These are phyloP conservation scores for Nasonia longicornis DNA, from an alignment of 1,140 invertebrate genomes.

Conservation along the genomic window DNA sequence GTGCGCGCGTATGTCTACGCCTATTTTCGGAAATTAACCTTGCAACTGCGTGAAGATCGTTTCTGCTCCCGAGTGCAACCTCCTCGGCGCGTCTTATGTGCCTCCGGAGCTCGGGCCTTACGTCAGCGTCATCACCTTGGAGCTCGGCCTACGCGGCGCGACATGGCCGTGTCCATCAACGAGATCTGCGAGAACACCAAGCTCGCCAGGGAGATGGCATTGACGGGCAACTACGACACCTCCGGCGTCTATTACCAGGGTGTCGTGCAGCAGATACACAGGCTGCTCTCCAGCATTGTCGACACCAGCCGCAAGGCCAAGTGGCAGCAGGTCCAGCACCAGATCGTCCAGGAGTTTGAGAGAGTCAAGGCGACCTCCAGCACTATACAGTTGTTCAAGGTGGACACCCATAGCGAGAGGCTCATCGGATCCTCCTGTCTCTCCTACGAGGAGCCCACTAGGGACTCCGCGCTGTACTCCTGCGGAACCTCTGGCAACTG, in stretches of 20 bases:
- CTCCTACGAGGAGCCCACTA: conserved; percentile 75
- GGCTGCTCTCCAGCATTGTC: conserved; percentile 82
- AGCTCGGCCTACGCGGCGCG: conserved; percentile 18
- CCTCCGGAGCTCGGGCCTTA: background rate
- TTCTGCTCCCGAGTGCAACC: background rate
- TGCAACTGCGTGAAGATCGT: background rate
- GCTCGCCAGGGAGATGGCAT: conserved; percentile 92
- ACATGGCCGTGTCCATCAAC: conserved; percentile 86
- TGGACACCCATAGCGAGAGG: conserved; percentile 71
- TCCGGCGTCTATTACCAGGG: conserved; percentile 96
- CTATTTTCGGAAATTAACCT: conserved; percentile 48
- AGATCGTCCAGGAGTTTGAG: conserved; percentile 91
- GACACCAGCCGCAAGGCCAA: conserved; percentile 85
- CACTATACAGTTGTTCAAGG: conserved; percentile 76
- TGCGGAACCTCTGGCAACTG: conserved; percentile 63
- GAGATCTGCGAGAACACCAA: conserved; percentile 94
- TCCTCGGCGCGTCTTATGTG: background rate
- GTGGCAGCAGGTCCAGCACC: conserved; percentile 93
- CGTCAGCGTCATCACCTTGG: conserved; percentile 6
- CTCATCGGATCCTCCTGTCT: conserved; percentile 64
- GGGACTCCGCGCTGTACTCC: conserved; percentile 67
- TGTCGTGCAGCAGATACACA: conserved; percentile 90
- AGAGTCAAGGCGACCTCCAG: conserved; percentile 86
- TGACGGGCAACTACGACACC: conserved; percentile 96
- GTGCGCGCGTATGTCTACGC: background rate